phyloP scores from a whole-genome alignment of 2,797 vertebrate genomes.

The Bucorvus abyssinicus region DNA sequence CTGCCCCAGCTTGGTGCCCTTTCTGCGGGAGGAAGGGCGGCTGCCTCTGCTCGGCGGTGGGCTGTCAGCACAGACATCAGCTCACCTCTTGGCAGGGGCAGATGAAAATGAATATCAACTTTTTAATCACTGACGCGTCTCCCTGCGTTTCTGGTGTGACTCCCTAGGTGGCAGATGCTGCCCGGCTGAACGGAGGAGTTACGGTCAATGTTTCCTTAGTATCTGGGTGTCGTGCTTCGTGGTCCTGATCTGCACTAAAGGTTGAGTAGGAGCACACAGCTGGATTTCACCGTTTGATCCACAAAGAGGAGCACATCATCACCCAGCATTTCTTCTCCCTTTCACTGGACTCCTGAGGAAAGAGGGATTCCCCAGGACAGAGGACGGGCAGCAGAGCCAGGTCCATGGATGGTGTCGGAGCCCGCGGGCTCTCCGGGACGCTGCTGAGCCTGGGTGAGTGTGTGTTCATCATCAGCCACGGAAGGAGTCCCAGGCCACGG shows the following conservation, averaged over 20 bases:
- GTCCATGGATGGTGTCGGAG: accelerated
- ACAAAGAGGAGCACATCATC: not conserved
- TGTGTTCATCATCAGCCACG: not conserved
- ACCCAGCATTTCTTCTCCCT: not conserved
- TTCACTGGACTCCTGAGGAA: not conserved
- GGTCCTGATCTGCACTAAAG: not conserved
- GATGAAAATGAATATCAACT: accelerated
- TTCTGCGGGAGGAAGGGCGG: not conserved
- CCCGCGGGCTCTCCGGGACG: accelerated
- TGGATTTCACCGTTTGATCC: not conserved
- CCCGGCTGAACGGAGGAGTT: not conserved
- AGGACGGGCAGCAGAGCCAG: accelerated
- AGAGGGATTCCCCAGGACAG: not conserved
- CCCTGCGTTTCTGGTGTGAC: not conserved
- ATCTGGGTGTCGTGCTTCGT: not conserved
- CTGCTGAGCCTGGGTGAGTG: not conserved
- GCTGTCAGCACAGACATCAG: accelerated
- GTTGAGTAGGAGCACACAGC: accelerated
- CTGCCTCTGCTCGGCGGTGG: accelerated
- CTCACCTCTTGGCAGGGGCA: not conserved
- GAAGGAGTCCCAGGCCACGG: not conserved
- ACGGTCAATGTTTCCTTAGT: no score
- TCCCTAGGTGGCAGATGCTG: not conserved
- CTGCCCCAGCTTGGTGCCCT: not conserved
- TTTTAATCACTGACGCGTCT: no score